Conservation (phyloP, 2,888 invertebrate genomes). For the Habrosyne pyritoides region DNA sequence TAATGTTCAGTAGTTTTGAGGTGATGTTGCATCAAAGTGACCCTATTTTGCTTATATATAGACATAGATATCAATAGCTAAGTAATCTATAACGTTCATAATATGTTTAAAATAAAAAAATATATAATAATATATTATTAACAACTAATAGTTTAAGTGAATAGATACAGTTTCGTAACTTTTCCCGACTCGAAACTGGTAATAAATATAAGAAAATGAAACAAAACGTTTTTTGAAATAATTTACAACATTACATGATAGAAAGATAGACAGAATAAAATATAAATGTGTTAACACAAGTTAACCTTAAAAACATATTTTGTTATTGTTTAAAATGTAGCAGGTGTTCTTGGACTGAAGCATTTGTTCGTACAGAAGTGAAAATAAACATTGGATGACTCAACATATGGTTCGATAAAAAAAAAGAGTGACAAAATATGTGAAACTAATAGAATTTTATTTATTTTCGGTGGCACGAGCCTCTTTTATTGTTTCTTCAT, state of each 20-base stretch:
- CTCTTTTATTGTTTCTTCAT: not conserved
- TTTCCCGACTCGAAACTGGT: too few relatives aligned
- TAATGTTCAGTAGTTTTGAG: too few relatives aligned
- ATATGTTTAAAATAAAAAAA: too few relatives aligned
- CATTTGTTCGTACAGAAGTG: slow-evolving; percentile 8
- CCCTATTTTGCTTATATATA: too few relatives aligned
- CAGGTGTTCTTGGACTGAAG: slow-evolving; percentile 2
- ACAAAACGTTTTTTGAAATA: not conserved
- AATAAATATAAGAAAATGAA: not conserved
- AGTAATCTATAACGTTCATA: too few relatives aligned
- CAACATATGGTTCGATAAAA: slow-evolving; percentile 1
- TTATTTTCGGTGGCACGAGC: not conserved
- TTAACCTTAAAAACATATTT: slow-evolving; percentile 1
- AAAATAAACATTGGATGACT: slow-evolving; percentile 11
- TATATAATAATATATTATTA: too few relatives aligned
- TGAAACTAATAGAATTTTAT: not conserved
- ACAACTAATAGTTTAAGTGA: too few relatives aligned
- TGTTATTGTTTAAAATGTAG: slow-evolving; percentile 6
- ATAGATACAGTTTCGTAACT: too few relatives aligned
- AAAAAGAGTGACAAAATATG: not conserved
- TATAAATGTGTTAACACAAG: not conserved
- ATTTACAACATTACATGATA: not conserved
- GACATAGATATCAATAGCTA: too few relatives aligned
- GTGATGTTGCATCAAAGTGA: too few relatives aligned
- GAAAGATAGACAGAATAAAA: not conserved